These are phyloP conservation scores for Pachymerium ferrugineum DNA, from an alignment of 2,888 invertebrate species.

Conservation along the genomic window DNA sequence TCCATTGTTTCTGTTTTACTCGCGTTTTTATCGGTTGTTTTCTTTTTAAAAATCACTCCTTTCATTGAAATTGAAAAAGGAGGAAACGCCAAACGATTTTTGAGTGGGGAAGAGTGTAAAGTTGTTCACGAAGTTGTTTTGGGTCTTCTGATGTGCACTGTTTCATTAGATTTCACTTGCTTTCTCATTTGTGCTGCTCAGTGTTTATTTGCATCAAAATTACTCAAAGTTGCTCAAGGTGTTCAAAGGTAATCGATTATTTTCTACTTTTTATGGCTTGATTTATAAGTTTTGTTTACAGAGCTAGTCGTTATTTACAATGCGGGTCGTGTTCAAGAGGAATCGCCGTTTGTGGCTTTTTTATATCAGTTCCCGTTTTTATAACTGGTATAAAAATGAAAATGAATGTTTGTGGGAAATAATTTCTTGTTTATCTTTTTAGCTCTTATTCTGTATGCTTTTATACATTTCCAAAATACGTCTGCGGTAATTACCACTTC, in stretches of 20 bases:
- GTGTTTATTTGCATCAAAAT: conserved; percentile 86
- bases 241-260: conserved; percentile 56
- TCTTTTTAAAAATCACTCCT: conserved; percentile 69
- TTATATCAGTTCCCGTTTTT: conserved; percentile 89
- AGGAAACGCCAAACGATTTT: conserved; percentile 31
- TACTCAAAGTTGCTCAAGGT: conserved; percentile 77
- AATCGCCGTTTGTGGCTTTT: conserved; percentile 88
- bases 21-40: conserved; percentile 74
- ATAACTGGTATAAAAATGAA: conserved; percentile 75
- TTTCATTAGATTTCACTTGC: conserved; percentile 83
- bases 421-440: conserved; percentile 39
- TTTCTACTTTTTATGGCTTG: neutral
- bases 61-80: conserved; percentile 54
- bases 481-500: conserved; percentile 86
- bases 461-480: conserved; percentile 85
- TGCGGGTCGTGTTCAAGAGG: conserved; percentile 85
- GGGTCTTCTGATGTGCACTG: conserved; percentile 79
- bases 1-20: conserved; percentile 79
- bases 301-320: conserved; percentile 84
- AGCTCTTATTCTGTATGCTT: conserved; percentile 87
- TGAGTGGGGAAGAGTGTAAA: conserved; percentile 63
- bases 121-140: conserved; percentile 87
- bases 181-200: conserved; percentile 88
- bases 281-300: conserved; percentile 48
- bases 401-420: too few relatives aligned